Evolutionary conservation across 2,888 invertebrate species (phyloP).

Genomic region (Leptinotarsa juncta): DNA sequence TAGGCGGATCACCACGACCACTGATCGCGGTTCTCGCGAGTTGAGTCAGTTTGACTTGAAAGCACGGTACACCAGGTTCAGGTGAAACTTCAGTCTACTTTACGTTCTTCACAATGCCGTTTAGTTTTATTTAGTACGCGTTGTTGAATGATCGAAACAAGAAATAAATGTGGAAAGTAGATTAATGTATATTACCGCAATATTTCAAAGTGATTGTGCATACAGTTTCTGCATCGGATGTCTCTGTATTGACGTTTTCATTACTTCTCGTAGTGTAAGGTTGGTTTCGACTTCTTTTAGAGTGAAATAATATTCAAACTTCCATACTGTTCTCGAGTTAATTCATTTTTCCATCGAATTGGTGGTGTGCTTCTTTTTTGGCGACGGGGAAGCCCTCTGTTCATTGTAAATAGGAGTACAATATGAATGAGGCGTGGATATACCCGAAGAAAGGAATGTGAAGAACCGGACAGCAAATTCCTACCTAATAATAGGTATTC

Average conservation of each 20-base stretch:
- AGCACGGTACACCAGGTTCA: constrained; percentile 15
- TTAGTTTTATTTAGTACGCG: constrained; percentile 23
- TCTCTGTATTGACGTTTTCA: constrained; percentile 3
- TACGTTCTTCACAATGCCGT: constrained; percentile 24
- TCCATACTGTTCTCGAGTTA: neutral
- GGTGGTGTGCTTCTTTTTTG: neutral
- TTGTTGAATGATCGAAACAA: constrained; percentile 10
- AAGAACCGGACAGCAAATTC: constrained; percentile 38
- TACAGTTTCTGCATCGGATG: constrained; percentile 3
- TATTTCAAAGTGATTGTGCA: constrained; percentile 3
- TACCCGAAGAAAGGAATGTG: constrained; percentile 34
- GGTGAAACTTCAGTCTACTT: constrained; percentile 27
- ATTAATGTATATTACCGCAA: constrained; percentile 23
- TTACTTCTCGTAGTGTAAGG: constrained; percentile 3
- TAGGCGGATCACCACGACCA: constrained; percentile 27
- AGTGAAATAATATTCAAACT: neutral
- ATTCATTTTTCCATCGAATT: neutral
- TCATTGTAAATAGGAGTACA: neutral
- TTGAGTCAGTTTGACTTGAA: constrained; percentile 16
- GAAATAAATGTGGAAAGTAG: constrained; percentile 29
- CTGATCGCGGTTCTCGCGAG: constrained; percentile 15
- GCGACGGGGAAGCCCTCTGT: constrained; percentile 7
- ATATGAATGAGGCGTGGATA: constrained; percentile 21
- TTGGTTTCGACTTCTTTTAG: neutral
- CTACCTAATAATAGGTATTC: constrained; percentile 34